Percentiles rank a stretch among this genome's conserved stretches.
Evolutionary conservation across 2,888 invertebrate genomes (phyloP).

Genomic region (Drosophila anceps): DNA sequence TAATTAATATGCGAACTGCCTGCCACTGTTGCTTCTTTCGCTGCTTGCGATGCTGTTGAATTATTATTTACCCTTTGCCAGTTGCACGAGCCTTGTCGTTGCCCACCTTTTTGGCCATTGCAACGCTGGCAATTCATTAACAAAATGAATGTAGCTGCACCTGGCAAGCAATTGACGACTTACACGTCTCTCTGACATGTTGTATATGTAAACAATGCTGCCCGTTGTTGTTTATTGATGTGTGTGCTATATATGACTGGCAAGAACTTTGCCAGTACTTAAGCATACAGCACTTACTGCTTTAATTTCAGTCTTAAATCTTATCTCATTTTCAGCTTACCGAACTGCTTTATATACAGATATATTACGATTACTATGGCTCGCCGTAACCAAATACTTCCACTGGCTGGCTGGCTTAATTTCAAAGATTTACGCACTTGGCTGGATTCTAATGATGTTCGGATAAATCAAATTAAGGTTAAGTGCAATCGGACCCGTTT

Average conservation of each 20-base stretch:
- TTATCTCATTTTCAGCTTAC: conserved; percentile 3
- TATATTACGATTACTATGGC: conserved; percentile 3
- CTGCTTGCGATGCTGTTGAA: conserved; percentile 35
- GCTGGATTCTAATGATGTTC: conserved; percentile 16
- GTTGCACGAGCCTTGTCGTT: conserved; percentile 13
- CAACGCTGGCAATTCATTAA: conserved; percentile 69
- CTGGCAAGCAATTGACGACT: conserved; percentile 55
- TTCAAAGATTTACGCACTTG: conserved; percentile 9
- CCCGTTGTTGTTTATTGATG: conserved; percentile 57
- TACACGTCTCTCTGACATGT: conserved; percentile 42
- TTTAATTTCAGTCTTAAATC: conserved; percentile 16
- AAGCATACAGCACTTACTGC: conserved; percentile 3
- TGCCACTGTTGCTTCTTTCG: conserved; percentile 10
- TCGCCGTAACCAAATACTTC: conserved; percentile 18
- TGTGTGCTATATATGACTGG: conserved; percentile 24
- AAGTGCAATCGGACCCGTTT: not conserved
- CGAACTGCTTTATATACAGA: not conserved
- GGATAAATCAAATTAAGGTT: conserved; percentile 7
- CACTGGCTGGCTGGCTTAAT: conserved; percentile 2
- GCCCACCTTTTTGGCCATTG: not conserved
- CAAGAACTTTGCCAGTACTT: conserved; percentile 8
- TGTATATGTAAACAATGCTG: conserved; percentile 60
- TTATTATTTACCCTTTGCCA: conserved; percentile 56
- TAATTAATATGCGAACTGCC: conserved; percentile 60
- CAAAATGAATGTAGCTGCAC: conserved; percentile 69